Conservation (phyloP, 2,888 invertebrate species). For the Sphaerophoria rueppellii region DNA sequence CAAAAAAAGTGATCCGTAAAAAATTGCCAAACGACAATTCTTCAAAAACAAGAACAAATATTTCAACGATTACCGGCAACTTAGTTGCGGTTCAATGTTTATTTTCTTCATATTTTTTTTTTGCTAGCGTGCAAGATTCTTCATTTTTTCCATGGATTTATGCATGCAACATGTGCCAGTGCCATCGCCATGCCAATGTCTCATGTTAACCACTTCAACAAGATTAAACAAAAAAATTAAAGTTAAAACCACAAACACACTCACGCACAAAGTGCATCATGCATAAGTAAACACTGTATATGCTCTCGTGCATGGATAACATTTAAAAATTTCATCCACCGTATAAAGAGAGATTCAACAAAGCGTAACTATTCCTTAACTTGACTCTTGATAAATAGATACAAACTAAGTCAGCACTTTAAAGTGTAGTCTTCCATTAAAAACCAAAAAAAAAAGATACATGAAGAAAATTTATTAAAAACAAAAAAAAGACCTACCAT, state of each 20-base stretch:
- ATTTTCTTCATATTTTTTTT: neutral
- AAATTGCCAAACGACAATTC: neutral
- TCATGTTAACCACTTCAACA: slow-evolving; percentile 47
- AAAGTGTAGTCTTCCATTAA: slow-evolving; percentile 54
- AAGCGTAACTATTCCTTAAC: slow-evolving; percentile 42
- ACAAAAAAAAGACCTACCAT: slow-evolving; percentile 7
- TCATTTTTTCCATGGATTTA: slow-evolving; percentile 43
- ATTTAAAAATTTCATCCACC: slow-evolving; percentile 51
- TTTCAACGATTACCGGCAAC: slow-evolving; percentile 3
- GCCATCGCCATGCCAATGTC: slow-evolving; percentile 27
- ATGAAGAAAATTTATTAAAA: neutral
- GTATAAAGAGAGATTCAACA: slow-evolving; percentile 30
- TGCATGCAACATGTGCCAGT: slow-evolving; percentile 66
- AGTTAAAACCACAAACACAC: neutral
- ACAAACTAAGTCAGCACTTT: slow-evolving; percentile 54
- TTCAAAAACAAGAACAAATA: neutral
- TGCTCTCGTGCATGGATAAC: slow-evolving; percentile 56
- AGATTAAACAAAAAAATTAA: neutral
- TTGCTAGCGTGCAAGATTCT: slow-evolving; percentile 17
- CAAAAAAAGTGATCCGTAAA: neutral
- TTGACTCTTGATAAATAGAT: slow-evolving; percentile 22
- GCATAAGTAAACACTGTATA: slow-evolving; percentile 23
- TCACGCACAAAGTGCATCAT: slow-evolving; percentile 46
- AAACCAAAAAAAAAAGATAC: neutral
- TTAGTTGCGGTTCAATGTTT: neutral